These are phyloP conservation scores for Microctenopoma steveboyesi DNA, from an alignment of 2,797 vertebrate species.

Conservation along the genomic window DNA sequence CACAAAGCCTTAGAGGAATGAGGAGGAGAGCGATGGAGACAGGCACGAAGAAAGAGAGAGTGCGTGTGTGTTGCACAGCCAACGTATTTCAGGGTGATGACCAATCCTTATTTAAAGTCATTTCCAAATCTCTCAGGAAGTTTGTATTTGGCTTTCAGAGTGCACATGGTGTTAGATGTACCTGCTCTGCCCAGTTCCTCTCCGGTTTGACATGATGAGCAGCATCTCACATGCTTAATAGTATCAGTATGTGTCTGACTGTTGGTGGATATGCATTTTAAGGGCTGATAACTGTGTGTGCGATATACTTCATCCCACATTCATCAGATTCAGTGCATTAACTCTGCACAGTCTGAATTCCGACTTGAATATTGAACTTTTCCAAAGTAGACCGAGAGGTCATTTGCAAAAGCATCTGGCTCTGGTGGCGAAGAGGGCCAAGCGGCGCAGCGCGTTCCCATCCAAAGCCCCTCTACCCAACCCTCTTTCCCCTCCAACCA, in stretches of 20 bases:
- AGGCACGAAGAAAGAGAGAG: constrained; percentile 34
- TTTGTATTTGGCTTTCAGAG: constrained; percentile 40
- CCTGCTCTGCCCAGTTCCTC: constrained; percentile 59
- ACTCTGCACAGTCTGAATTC: constrained; percentile 77
- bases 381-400: constrained; percentile 82
- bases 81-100: constrained; percentile 42
- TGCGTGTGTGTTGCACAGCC: background rate
- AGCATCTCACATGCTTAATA: constrained; percentile 56
- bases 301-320: constrained; percentile 66
- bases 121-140: constrained; percentile 56
- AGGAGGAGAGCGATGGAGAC: constrained; percentile 50
- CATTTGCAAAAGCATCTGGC: constrained; percentile 85
- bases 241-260: constrained; percentile 76
- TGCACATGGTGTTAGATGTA: constrained; percentile 58
- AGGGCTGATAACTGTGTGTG: constrained; percentile 59
- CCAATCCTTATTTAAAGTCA: constrained; percentile 31
- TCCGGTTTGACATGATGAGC: constrained; percentile 58
- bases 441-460: constrained; percentile 61
- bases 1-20: constrained; percentile 51
- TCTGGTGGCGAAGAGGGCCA: constrained; percentile 71
- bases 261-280: constrained; percentile 62
- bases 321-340: constrained; percentile 78
- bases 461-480: constrained; percentile 51
- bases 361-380: constrained; percentile 69
- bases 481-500: constrained; percentile 67